A percentile compares a stretch with the other conserved stretches of the same genome.
Conservation (phyloP, 2,113 vertebrate genomes). For the Alces alces region DNA sequence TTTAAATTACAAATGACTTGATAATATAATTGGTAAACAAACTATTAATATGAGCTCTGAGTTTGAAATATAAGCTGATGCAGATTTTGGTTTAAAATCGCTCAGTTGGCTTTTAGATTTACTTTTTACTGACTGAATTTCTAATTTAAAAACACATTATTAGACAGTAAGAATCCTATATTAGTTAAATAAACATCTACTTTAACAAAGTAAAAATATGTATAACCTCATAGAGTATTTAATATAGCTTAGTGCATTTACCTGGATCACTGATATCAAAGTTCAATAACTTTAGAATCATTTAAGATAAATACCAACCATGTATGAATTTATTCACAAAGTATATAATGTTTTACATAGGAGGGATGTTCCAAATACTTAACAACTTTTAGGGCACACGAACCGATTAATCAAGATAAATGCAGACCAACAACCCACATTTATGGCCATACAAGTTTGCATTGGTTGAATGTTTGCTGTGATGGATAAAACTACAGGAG, state of each 20-base stretch:
- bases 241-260: not conserved
- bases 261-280: not conserved
- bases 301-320: not conserved
- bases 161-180: not conserved
- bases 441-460: not conserved
- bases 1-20: conserved; percentile 29
- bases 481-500: not conserved
- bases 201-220: not conserved
- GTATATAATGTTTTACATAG: not conserved
- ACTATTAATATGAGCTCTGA: not conserved
- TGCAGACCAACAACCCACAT: not conserved
- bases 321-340: not conserved
- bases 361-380: not conserved
- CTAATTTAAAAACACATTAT: conserved; percentile 15
- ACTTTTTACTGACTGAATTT: conserved; percentile 16
- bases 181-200: conserved; percentile 10
- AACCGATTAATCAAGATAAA: not conserved
- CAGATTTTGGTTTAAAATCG: conserved; percentile 38
- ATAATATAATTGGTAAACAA: conserved; percentile 21
- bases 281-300: not conserved
- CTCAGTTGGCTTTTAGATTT: not conserved
- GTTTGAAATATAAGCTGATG: conserved; percentile 16
- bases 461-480: not conserved
- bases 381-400: not conserved
- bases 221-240: not conserved